phyloP scores from a whole-genome alignment of 92 coral and sea anemone genomes.

The Epizoanthus scotinus region DNA sequence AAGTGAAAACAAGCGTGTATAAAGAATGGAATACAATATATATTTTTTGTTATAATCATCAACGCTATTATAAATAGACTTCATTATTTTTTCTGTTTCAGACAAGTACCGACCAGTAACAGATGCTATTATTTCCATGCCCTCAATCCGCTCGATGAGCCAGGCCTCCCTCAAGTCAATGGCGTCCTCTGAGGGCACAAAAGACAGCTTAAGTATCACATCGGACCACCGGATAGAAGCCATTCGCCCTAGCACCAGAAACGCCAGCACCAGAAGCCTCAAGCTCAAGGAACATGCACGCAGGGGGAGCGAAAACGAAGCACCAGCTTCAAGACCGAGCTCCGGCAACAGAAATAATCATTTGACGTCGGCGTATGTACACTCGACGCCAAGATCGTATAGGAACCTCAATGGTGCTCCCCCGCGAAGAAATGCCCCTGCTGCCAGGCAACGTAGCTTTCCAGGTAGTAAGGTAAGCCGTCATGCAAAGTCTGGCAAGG shows the following conservation, averaged over 20 bases:
- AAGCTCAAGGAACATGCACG: not conserved
- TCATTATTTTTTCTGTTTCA: not conserved
- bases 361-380: slow-evolving; percentile 63
- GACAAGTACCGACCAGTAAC: slow-evolving; percentile 34
- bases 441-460: slow-evolving; percentile 29
- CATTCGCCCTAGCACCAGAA: too few species aligned
- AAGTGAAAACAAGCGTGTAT: too few species aligned
- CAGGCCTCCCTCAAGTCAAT: slow-evolving; percentile 22
- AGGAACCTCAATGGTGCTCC: slow-evolving; percentile 55
- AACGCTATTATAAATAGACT: too few species aligned
- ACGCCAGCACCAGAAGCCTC: not conserved
- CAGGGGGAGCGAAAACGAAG: not conserved
- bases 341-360: slow-evolving; percentile 20
- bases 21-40: too few species aligned
- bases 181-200: slow-evolving; percentile 26
- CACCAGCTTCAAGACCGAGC: not conserved
- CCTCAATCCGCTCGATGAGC: slow-evolving; percentile 38
- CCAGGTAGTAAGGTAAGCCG: not conserved
- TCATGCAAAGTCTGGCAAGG: not conserved
- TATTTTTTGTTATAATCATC: too few species aligned
- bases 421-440: slow-evolving; percentile 30
- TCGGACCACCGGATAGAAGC: not conserved
- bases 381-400: slow-evolving; percentile 56
- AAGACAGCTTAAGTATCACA: not conserved
- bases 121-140: slow-evolving; percentile 11